phyloP scores from a whole-genome alignment of 2,797 vertebrate genomes.

The Ficedula albicollis region DNA sequence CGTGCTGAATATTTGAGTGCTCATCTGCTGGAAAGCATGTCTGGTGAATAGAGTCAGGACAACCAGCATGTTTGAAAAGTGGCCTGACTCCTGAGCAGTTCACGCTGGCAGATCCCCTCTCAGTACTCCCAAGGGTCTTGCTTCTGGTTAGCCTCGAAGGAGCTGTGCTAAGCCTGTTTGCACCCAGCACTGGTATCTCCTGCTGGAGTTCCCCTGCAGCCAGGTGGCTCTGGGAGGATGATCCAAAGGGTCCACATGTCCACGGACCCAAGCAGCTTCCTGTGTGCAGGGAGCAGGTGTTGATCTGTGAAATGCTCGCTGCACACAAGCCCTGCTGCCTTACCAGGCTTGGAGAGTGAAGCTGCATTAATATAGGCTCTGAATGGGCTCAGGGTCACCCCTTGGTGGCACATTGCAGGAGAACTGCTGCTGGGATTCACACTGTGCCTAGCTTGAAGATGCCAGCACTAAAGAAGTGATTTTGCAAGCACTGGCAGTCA shows the following conservation, averaged over 20 bases:
- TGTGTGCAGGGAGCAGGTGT: not conserved
- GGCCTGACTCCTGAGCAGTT: not conserved
- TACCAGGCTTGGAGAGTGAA: not conserved
- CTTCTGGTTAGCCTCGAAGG: not conserved
- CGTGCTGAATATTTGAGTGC: not conserved
- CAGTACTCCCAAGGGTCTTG: not conserved
- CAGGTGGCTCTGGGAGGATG: not conserved
- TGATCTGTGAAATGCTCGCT: not conserved
- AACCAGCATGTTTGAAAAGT: not conserved
- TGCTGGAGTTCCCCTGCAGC: not conserved
- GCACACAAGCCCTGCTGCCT: not conserved
- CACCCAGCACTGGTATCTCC: not conserved
- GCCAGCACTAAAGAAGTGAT: not conserved
- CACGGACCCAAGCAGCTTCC: not conserved
- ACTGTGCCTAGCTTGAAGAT: not conserved
- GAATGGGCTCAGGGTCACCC: not conserved
- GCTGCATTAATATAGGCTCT: not conserved
- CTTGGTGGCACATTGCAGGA: not conserved
- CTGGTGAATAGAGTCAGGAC: not conserved
- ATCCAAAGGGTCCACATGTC: not conserved
- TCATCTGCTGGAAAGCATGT: not conserved
- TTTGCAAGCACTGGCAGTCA: not conserved
- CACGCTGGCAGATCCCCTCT: not conserved
- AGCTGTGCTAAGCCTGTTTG: not conserved
- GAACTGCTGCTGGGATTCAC: not conserved